These are phyloP conservation scores for Anoplopoma fimbria DNA, from an alignment of 2,113 vertebrate species.

Conservation along the genomic window DNA sequence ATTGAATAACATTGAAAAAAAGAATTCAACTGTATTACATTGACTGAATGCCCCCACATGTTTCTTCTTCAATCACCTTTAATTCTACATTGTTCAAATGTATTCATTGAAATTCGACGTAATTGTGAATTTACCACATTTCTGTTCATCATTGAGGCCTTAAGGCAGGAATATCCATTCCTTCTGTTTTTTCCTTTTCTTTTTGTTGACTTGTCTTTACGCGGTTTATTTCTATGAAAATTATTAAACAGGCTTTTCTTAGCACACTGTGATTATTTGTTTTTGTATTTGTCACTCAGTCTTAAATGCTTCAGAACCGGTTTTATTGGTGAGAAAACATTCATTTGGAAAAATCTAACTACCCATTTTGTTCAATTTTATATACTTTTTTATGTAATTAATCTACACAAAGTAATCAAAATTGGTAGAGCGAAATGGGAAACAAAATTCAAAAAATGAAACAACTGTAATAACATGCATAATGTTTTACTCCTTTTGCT, in stretches of 20 bases:
- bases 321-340: not conserved
- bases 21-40: not conserved
- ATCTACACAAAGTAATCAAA: too few species aligned
- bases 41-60: not conserved
- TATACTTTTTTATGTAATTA: too few species aligned
- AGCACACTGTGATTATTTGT: constrained; percentile 2
- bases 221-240: constrained; percentile 67
- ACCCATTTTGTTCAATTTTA: not conserved
- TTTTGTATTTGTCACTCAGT: not conserved
- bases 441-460: not conserved
- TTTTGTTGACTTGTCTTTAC: constrained; percentile 39
- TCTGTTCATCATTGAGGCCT: constrained; percentile 46
- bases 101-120: not conserved
- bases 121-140: constrained; percentile 5
- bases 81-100: not conserved
- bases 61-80: not conserved
- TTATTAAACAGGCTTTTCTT: constrained; percentile 62
- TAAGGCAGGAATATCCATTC: constrained; percentile 38
- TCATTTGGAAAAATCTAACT: not conserved
- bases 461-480: not conserved
- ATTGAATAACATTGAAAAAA: not conserved
- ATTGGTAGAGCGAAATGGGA: too few species aligned
- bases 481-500: not conserved
- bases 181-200: constrained; percentile 37
- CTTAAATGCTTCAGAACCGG: not conserved